phyloP scores from a whole-genome alignment of 2,888 invertebrate genomes.

The Coecobrya sp. region DNA sequence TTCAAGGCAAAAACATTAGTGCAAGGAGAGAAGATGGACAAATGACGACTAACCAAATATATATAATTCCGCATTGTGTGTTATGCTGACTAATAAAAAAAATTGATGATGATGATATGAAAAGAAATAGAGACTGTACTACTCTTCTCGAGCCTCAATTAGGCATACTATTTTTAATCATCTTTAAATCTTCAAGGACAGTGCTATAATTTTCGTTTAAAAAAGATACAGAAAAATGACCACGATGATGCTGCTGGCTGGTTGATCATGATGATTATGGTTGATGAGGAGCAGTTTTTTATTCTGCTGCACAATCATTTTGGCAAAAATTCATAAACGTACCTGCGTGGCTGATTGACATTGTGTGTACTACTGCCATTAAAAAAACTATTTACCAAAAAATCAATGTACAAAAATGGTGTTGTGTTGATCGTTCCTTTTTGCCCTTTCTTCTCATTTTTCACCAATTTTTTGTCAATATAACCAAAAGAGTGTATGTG shows the following conservation, averaged over 20 bases:
- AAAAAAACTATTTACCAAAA: background rate
- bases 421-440: background rate
- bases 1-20: too few relatives aligned
- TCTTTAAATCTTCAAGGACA: constrained; percentile 60
- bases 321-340: background rate
- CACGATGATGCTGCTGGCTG: background rate
- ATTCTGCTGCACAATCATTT: constrained; percentile 18
- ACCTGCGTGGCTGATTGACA: background rate
- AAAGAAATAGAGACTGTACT: background rate
- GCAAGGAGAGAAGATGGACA: too few relatives aligned
- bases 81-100: background rate
- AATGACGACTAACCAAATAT: background rate
- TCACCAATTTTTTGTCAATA: background rate
- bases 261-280: constrained; percentile 1
- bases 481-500: background rate
- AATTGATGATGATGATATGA: background rate
- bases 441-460: constrained; percentile 17
- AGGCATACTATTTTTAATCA: constrained; percentile 38
- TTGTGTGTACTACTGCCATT: background rate
- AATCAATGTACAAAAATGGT: constrained; percentile 29
- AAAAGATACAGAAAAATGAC: background rate
- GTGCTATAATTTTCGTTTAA: background rate
- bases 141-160: constrained; percentile 27
- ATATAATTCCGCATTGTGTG: background rate
- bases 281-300: background rate